These are phyloP conservation scores for Stenotaenia linearis DNA, from an alignment of 2,888 invertebrate genomes.

Conservation along the genomic window DNA sequence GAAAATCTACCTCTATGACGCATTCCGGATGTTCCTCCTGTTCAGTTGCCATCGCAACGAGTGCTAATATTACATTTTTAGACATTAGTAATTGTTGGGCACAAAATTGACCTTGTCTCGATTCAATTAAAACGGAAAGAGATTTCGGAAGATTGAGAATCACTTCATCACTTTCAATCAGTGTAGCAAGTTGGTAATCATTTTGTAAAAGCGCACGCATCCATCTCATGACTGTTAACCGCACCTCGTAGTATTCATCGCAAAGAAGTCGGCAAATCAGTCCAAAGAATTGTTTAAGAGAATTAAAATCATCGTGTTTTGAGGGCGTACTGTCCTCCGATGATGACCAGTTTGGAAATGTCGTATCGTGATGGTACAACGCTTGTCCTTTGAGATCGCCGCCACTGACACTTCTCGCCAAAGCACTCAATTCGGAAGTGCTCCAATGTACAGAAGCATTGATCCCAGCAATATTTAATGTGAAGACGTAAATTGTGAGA, in stretches of 20 bases:
- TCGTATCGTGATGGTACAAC: neutral
- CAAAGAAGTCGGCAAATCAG: neutral
- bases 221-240: conserved; percentile 27
- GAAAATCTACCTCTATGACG: conserved; percentile 30
- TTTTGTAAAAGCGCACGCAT: neutral
- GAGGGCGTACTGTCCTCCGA: neutral
- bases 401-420: neutral
- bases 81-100: conserved; percentile 21
- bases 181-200: neutral
- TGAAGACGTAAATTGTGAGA: neutral
- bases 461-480: conserved; percentile 17
- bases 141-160: neutral
- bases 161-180: conserved; percentile 5
- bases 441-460: conserved; percentile 10
- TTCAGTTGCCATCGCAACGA: conserved; percentile 28
- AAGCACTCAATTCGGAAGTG: conserved; percentile 15
- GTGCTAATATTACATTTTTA: conserved; percentile 20
- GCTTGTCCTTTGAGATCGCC: neutral
- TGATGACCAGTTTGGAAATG: neutral
- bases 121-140: neutral
- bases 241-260: neutral
- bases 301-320: neutral
- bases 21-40: conserved; percentile 34
- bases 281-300: neutral
- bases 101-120: conserved; percentile 12